These are phyloP conservation scores for Pollenia amentaria DNA, from an alignment of 2,888 invertebrate genomes.

Conservation along the genomic window DNA sequence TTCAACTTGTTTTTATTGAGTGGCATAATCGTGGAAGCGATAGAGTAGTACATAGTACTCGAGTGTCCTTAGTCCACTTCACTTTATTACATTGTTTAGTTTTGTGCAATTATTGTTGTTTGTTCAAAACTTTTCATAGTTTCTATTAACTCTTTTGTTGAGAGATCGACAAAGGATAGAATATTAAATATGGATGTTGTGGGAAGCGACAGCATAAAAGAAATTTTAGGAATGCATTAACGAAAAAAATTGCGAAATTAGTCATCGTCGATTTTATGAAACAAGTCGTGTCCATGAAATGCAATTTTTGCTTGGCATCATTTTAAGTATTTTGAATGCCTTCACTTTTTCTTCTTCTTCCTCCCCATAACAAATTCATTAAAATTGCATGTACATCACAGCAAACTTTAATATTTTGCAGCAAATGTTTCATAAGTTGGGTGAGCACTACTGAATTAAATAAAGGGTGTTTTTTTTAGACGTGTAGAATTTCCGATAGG, in stretches of 20 bases:
- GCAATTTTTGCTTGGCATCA: too few relatives aligned
- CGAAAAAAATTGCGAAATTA: not conserved
- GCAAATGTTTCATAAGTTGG: too few relatives aligned
- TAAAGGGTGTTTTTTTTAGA: too few relatives aligned
- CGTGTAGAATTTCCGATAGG: too few relatives aligned
- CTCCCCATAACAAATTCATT: too few relatives aligned
- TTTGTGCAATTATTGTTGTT: conserved; percentile 42
- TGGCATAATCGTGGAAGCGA: conserved; percentile 16
- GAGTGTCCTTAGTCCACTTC: not conserved
- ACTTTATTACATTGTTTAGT: conserved; percentile 3
- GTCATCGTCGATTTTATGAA: too few relatives aligned
- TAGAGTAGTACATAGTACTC: not conserved
- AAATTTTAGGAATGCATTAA: not conserved
- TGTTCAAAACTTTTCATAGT: conserved; percentile 43
- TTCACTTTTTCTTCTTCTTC: too few relatives aligned
- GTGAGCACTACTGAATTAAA: too few relatives aligned
- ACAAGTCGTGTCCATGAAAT: too few relatives aligned
- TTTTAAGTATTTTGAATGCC: too few relatives aligned
- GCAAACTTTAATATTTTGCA: too few relatives aligned
- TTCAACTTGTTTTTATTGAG: conserved; percentile 38
- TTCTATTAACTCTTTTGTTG: conserved; percentile 39
- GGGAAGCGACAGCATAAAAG: not conserved
- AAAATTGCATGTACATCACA: too few relatives aligned
- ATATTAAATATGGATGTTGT: not conserved
- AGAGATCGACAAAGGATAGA: not conserved